Evolutionary conservation across 2,888 invertebrate species (phyloP).

Genomic region (Cryptosula pallasiana): DNA sequence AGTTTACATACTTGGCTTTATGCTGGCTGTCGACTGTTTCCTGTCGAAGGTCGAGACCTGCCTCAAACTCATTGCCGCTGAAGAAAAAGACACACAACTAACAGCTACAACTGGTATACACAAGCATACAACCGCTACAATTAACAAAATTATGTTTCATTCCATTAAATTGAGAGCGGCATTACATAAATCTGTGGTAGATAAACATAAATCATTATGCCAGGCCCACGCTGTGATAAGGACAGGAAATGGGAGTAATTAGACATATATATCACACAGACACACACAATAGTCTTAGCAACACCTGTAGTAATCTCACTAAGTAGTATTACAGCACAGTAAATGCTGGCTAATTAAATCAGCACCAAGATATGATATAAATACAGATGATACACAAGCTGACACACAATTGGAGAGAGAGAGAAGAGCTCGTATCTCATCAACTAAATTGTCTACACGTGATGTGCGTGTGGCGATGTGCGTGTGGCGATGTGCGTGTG

Average conservation of each 20-base stretch:
- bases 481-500: no score
- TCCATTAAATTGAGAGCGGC: not conserved
- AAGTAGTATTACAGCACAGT: not conserved
- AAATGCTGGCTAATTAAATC: constrained; percentile 8
- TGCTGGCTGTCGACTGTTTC: constrained; percentile 42
- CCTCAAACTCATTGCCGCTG: constrained; percentile 62
- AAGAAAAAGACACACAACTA: constrained; percentile 28
- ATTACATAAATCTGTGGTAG: not conserved
- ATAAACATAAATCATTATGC: no score
- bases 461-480: no score
- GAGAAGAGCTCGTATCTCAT: no score
- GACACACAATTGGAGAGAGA: no score
- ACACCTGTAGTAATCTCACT: not conserved
- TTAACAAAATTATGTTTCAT: not conserved
- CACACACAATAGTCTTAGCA: not conserved
- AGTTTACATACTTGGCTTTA: constrained; percentile 50
- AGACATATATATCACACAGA: no score
- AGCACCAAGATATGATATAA: not conserved
- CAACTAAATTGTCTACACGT: no score
- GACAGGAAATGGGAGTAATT: not conserved
- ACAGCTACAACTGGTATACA: not conserved
- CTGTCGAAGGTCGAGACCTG: constrained; percentile 41
- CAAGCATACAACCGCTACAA: not conserved
- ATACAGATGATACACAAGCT: no score
- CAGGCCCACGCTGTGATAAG: no score